Base-by-base conservation (phyloP, 2,797 vertebrate genomes). In the Gobionotothen gibberifrons region DNA sequence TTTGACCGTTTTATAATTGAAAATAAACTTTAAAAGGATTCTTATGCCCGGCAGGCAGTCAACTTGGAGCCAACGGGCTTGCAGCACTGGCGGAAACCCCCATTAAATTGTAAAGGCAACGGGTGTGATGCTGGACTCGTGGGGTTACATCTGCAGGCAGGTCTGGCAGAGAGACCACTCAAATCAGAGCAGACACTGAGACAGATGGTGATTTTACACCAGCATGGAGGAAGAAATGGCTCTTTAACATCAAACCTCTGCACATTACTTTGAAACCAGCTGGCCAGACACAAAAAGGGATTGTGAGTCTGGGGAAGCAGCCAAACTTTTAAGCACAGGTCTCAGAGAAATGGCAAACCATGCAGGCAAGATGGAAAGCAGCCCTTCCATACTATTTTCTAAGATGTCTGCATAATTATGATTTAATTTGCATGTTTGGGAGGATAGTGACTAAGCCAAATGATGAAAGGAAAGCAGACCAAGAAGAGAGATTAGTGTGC, bases 171-270 rank as follows among this genome's bases (percentile, higher is more conserved):
- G 49, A 74, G 55, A 82, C 60, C 70, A 74, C 66, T 78, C 65
- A 79, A 74, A 85, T 82, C 65, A 77, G 71, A 85, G 63, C 61
- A 85, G 78, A 87, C 84, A 85, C 68, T 52, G 85, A 86, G 69
- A 83, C 83, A 92, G 87, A 90, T 89, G 85, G 81, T 70, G 78
- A 89, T 85, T 89, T 90, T 88, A 84, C 81, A 82, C 64, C 74
- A 71, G 75, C 73, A 75, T 22, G 63, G 65, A 73, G 61, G 81
- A 85, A 85, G 76, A 92, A 85, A 83, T 75, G 73, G 59, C 75
- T 87, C 72, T 86, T 89, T 85, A 90, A 87, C 79, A 89, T 89
- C 85, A 86, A 90, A 90, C 82, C 80, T 89, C 77, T 83, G 86
- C 75, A 80, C 70, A 83, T 88, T 78, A 84, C 81, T 90, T 87